Base-by-base conservation (phyloP, 2,113 vertebrate species). In the Pterocles gutturalis region DNA sequence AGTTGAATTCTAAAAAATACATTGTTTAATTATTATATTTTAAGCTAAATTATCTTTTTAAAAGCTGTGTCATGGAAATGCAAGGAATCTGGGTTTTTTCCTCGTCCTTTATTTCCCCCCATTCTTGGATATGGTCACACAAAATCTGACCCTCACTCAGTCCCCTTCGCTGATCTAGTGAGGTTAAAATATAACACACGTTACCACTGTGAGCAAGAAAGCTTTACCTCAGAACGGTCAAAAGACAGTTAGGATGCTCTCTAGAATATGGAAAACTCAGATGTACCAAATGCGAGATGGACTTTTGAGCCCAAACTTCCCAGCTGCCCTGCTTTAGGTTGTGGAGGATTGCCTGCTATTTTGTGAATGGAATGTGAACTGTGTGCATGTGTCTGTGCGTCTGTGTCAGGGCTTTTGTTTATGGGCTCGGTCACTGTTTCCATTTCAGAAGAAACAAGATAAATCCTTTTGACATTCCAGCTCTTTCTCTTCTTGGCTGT, bases 381-480 rank as follows among this genome's bases (percentile, higher is more conserved):
- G 4, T 55, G 72, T 84, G 69, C 83, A 1, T 88, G 49, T 62
- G 67, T n/a, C 54, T 66, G 25, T 13, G 49, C 55, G 54, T 33
- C 94, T 70, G 54, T 88, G 71, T 81, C 71, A 83, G 80, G 58
- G 29, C n/a, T 95, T n/a, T 86, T 93, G 93, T 96, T 93, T 88
- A 83, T 84, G 78, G 22, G 53, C 69, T 67, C 0, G 0, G 28
- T 89, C 96, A 94, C 70, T 96, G 38, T 94, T 96, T 96, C 96
- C 96, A 96, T 96, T 95, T 97, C 87, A 96, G 94, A 84, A 96
- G 65, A 87, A 96, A 79, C 31, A 61, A 84, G 94, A 97, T 82
- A 91, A 96, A 97, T 96, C 87, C 81, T 67, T 96, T 33, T 76
- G 91, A 94, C 87, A 28, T 91, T 94, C 73, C 41, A 41, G 61